These are phyloP conservation scores for Pachyseris speciosa DNA, from an alignment of 64 coral and sea anemone species.

Conservation along the genomic window DNA sequence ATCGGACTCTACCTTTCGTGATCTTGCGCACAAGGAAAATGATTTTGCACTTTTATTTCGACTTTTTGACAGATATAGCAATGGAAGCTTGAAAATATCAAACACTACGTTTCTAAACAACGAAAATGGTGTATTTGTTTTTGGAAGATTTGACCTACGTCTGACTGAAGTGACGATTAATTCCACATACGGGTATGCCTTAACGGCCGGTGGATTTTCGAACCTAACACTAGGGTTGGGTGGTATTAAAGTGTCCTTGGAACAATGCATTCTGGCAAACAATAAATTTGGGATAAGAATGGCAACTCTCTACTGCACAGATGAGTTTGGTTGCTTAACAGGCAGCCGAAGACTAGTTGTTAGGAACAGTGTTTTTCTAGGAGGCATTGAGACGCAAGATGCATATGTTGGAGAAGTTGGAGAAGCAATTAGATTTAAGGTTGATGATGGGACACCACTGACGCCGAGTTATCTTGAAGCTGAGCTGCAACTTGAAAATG, in stretches of 20 bases:
- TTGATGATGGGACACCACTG: not conserved
- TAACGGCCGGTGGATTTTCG: not conserved
- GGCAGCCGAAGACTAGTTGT: not conserved
- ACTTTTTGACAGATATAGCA: not conserved
- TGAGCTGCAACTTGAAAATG: not conserved
- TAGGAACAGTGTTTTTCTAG: not conserved
- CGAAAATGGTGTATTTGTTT: not conserved
- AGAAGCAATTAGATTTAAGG: not conserved
- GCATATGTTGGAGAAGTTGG: too few species aligned
- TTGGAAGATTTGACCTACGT: not conserved
- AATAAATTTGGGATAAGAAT: not conserved
- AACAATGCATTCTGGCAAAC: not conserved
- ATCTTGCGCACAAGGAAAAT: not conserved
- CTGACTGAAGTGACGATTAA: conserved; percentile 7
- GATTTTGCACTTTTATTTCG: not conserved
- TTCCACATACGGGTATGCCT: not conserved
- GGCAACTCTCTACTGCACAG: not conserved
- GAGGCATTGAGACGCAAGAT: not conserved
- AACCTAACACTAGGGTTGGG: not conserved
- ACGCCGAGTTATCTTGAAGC: not conserved
- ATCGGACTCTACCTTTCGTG: too few species aligned
- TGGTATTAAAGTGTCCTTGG: not conserved
- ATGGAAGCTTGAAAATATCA: not conserved
- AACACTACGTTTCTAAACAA: not conserved
- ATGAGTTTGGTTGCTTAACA: not conserved